Evolutionary conservation across 1,140 invertebrate genomes (phyloP).

Genomic region (Tenebrio molitor): DNA sequence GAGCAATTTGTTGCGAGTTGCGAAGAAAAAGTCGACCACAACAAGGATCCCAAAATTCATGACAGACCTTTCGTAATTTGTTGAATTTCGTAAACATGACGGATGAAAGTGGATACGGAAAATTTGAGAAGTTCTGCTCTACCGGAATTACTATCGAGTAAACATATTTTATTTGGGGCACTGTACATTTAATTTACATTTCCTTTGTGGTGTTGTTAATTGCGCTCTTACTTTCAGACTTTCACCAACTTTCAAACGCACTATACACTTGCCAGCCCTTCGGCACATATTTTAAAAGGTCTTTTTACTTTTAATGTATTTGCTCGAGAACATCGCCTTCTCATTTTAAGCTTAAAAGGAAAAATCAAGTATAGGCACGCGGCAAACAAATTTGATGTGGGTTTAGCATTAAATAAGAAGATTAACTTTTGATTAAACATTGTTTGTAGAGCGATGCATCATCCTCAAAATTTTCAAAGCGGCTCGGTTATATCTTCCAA

Average conservation of each 20-base stretch:
- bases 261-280: not conserved
- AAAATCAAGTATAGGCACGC: no score
- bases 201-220: conserved; percentile 11
- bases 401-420: no score
- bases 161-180: conserved; percentile 19
- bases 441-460: no score
- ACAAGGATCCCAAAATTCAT: not conserved
- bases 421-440: no score
- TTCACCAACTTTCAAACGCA: not conserved
- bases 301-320: conserved; percentile 7
- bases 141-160: conserved; percentile 1
- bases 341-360: not conserved
- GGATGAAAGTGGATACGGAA: not conserved
- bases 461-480: no score
- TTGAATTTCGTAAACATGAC: conserved; percentile 1
- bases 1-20: not conserved
- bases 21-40: conserved; percentile 5
- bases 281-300: not conserved
- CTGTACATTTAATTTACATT: conserved; percentile 11
- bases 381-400: no score
- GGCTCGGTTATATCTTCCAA: no score
- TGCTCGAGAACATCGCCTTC: not conserved
- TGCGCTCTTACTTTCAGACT: conserved; percentile 1
- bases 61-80: not conserved
- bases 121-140: not conserved